Conservation (phyloP, 2,888 invertebrate species). For the Ormyrus nitidulus region DNA sequence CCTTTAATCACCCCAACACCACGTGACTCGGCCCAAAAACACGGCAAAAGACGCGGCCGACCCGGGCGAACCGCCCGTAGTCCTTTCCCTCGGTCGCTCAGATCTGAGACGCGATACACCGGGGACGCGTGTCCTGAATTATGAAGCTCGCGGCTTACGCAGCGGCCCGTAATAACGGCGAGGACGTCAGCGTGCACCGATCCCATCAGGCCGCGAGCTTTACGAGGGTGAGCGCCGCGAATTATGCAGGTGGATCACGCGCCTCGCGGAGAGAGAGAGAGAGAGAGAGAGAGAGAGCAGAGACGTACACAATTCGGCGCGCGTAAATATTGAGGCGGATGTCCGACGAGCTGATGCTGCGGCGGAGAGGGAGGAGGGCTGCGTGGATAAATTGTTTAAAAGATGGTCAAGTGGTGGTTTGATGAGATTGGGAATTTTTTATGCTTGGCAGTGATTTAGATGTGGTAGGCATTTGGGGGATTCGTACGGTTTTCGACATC, state of each 20-base stretch:
- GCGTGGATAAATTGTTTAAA: too few species aligned
- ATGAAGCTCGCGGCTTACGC: not conserved
- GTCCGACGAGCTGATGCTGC: too few species aligned
- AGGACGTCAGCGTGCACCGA: not conserved
- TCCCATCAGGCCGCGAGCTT: constrained; percentile 4
- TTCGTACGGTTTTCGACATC: not conserved
- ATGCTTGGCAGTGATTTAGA: not conserved
- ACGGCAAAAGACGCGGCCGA: not conserved
- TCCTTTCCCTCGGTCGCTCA: not conserved
- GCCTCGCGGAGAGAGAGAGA: not conserved
- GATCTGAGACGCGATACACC: constrained; percentile 27
- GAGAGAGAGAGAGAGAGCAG: too few species aligned
- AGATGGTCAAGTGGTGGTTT: too few species aligned
- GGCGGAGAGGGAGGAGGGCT: too few species aligned
- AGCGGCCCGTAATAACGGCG: not conserved
- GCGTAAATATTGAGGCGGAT: too few species aligned
- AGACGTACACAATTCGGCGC: too few species aligned
- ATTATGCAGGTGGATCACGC: constrained; percentile 48
- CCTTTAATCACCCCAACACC: too few species aligned
- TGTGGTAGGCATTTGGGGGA: not conserved
- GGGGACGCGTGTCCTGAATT: constrained; percentile 34
- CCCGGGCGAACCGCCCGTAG: too few species aligned
- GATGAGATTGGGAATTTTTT: too few species aligned
- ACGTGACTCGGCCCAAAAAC: not conserved
- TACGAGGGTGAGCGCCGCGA: constrained; percentile 25